Conservation (phyloP, 1,140 invertebrate species). For the Cyrtorhinus lividipennis region DNA sequence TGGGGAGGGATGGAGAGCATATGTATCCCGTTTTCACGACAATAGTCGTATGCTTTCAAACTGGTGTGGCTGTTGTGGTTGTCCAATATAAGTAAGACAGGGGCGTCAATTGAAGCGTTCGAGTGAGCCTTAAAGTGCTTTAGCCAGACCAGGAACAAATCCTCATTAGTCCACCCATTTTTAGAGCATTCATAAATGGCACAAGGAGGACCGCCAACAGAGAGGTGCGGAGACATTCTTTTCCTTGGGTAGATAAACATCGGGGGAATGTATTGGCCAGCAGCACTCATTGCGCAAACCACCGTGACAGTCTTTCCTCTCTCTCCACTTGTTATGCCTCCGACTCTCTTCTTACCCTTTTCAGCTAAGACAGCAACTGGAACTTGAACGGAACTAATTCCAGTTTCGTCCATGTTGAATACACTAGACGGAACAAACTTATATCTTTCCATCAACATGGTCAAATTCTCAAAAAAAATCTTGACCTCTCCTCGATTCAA, state of each 20-base stretch:
- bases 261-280: slow-evolving; percentile 29
- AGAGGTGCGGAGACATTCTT: slow-evolving; percentile 24
- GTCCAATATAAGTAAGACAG: background rate
- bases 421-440: slow-evolving; percentile 25
- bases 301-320: slow-evolving; percentile 28
- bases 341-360: slow-evolving; percentile 19
- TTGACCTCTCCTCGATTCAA: slow-evolving; percentile 22
- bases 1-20: background rate
- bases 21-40: background rate
- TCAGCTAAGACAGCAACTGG: slow-evolving; percentile 19
- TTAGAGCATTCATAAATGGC: slow-evolving; percentile 27
- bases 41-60: background rate
- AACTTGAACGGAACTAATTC: slow-evolving; percentile 29
- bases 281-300: slow-evolving; percentile 26
- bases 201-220: slow-evolving; percentile 27
- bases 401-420: slow-evolving; percentile 32
- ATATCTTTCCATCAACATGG: slow-evolving; percentile 24
- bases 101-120: background rate
- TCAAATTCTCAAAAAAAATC: slow-evolving; percentile 28
- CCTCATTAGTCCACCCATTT: slow-evolving; percentile 29
- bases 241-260: slow-evolving; percentile 31
- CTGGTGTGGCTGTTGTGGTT: background rate
- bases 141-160: slow-evolving; percentile 29
- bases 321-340: slow-evolving; percentile 23
- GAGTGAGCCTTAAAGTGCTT: slow-evolving; percentile 23